Conservation (phyloP, 2,888 invertebrate genomes). For the Gortyna flavago region DNA sequence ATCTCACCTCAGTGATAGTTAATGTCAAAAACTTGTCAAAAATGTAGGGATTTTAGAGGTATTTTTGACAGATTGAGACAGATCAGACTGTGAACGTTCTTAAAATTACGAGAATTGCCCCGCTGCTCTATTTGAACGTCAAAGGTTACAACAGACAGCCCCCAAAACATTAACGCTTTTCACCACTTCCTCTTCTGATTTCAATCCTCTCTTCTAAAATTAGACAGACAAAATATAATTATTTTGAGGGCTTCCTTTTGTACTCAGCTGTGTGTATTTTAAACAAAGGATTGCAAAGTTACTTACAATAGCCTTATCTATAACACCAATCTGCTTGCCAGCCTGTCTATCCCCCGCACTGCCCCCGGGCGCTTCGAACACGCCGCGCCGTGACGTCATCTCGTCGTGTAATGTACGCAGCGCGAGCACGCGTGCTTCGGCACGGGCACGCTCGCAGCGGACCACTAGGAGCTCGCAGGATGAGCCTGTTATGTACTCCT, state of each 20-base stretch:
- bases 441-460: conserved; percentile 74
- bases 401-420: conserved; percentile 70
- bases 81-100: too few species aligned
- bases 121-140: conserved; percentile 27
- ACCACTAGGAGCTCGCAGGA: conserved; percentile 80
- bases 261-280: neutral
- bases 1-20: too few species aligned
- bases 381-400: conserved; percentile 66
- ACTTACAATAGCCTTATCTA: conserved; percentile 80
- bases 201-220: neutral
- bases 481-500: conserved; percentile 73
- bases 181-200: neutral
- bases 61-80: too few species aligned
- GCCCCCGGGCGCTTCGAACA: conserved; percentile 63
- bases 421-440: conserved; percentile 70
- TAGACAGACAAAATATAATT: neutral
- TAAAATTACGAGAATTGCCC: too few species aligned
- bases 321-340: conserved; percentile 61
- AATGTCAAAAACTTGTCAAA: too few species aligned
- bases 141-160: neutral
- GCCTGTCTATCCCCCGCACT: conserved; percentile 7
- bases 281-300: neutral
- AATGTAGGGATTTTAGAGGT: too few species aligned
- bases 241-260: neutral
- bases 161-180: neutral